Percentiles rank a stretch among this genome's conserved stretches.
Evolutionary conservation across 1,140 invertebrate species (phyloP).

Genomic region (Diabrotica virgifera): DNA sequence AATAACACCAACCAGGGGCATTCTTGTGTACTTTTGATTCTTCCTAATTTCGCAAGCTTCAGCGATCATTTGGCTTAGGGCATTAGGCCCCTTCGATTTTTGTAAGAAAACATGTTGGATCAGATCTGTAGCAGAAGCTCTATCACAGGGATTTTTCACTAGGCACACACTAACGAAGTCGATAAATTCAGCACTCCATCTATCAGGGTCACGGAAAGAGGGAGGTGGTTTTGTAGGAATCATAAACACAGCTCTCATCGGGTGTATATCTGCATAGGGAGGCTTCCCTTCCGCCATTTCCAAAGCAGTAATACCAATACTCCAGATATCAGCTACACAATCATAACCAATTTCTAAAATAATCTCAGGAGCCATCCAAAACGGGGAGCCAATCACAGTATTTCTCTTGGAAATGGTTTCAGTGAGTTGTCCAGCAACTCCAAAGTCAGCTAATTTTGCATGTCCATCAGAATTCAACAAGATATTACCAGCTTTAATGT

Average conservation of each 20-base stretch:
- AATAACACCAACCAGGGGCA: slow-evolving; percentile 42
- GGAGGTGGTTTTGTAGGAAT: slow-evolving; percentile 99
- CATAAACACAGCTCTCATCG: slow-evolving; percentile 99
- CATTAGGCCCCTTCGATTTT: slow-evolving; percentile 79
- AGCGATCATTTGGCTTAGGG: slow-evolving; percentile 85
- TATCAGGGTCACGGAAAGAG: slow-evolving; percentile 92
- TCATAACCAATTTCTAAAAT: slow-evolving; percentile 99
- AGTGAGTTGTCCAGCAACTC: slow-evolving; percentile 99
- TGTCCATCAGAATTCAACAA: slow-evolving; percentile 97
- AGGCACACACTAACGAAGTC: slow-evolving; percentile 96
- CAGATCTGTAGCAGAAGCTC: slow-evolving; percentile 86
- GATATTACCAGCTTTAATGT: slow-evolving; percentile 98
- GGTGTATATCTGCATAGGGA: slow-evolving; percentile 98
- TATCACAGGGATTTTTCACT: slow-evolving; percentile 91
- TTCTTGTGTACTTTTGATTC: slow-evolving; percentile 63
- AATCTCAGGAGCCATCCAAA: slow-evolving; percentile 98
- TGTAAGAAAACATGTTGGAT: slow-evolving; percentile 84
- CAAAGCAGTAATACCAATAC: slow-evolving; percentile 92
- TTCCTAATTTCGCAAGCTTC: slow-evolving; percentile 91
- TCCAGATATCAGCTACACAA: slow-evolving; percentile 99
- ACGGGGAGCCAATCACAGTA: slow-evolving; percentile 98
- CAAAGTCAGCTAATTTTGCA: slow-evolving; percentile 97
- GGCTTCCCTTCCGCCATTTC: slow-evolving; percentile 99
- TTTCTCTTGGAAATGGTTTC: slow-evolving; percentile 99
- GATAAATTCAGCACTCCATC: slow-evolving; percentile 95